Evolutionary conservation across 2,797 vertebrate genomes (phyloP).

Genomic region (Smutsia gigantea): DNA sequence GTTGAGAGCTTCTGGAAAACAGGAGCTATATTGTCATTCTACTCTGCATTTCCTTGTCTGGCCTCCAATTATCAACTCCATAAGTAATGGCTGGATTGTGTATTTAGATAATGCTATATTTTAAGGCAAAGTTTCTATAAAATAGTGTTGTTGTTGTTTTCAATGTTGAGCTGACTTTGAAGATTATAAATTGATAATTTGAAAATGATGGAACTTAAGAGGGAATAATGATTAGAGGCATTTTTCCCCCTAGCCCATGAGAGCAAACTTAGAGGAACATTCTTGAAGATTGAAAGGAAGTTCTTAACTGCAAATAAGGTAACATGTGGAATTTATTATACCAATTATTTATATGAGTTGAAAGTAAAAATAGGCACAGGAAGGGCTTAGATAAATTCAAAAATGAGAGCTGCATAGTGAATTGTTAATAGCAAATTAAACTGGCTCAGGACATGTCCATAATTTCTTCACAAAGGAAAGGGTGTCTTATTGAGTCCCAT

Average conservation of each 20-base stretch:
- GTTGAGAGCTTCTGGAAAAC: not conserved
- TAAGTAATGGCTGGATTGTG: not conserved
- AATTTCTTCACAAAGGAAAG: not conserved
- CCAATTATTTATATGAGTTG: conserved; percentile 67
- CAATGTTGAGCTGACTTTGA: not conserved
- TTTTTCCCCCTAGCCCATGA: not conserved
- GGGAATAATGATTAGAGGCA: not conserved
- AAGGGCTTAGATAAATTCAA: conserved; percentile 69
- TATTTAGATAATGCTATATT: not conserved
- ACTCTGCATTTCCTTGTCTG: not conserved
- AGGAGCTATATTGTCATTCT: not conserved
- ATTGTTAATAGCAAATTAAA: conserved; percentile 57
- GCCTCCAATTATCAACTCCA: not conserved
- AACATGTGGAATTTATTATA: conserved; percentile 77
- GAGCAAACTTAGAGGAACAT: conserved; percentile 33
- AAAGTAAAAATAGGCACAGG: conserved; percentile 64
- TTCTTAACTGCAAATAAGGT: conserved; percentile 60
- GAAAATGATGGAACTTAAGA: conserved; percentile 23
- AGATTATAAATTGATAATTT: not conserved
- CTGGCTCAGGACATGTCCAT: not conserved
- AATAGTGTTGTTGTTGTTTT: conserved; percentile 16
- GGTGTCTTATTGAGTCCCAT: too few species aligned
- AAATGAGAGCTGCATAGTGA: conserved; percentile 56
- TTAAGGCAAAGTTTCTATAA: not conserved
- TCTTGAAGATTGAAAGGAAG: conserved; percentile 58